Conservation (phyloP, 2,888 invertebrate species). For the Asteroscopus sphinx region DNA sequence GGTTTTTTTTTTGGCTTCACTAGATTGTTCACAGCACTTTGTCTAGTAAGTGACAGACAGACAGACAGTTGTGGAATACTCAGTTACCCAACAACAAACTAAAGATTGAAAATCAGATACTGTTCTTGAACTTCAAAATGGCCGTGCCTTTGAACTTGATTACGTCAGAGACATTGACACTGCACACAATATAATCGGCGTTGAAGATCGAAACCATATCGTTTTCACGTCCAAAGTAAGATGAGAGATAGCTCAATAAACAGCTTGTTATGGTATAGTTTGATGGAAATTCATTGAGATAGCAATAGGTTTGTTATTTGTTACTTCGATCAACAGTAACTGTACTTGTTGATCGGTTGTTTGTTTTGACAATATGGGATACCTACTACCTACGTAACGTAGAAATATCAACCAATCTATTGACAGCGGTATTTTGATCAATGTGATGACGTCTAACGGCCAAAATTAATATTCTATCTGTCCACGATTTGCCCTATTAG, state of each 20-base stretch:
- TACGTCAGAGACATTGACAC: conserved; percentile 64
- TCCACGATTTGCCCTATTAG: too few relatives aligned
- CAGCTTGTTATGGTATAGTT: conserved; percentile 42
- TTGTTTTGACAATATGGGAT: conserved; percentile 7
- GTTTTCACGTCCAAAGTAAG: conserved; percentile 71
- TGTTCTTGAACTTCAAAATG: conserved; percentile 54
- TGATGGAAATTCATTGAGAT: conserved; percentile 36
- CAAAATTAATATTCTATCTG: too few relatives aligned
- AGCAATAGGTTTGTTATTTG: conserved; percentile 15
- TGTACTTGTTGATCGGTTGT: too few relatives aligned
- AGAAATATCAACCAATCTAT: background rate
- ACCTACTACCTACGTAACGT: conserved; percentile 11
- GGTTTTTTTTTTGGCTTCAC: too few relatives aligned
- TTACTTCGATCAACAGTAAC: too few relatives aligned
- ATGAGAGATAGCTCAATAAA: conserved; percentile 66
- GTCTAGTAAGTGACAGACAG: background rate
- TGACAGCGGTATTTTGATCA: background rate
- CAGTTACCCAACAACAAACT: conserved; percentile 24
- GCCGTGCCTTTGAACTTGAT: conserved; percentile 48
- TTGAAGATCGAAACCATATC: conserved; percentile 70
- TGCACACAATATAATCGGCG: conserved; percentile 67
- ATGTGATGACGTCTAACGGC: too few relatives aligned
- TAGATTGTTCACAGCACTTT: too few relatives aligned
- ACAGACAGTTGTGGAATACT: conserved; percentile 1
- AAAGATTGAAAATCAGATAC: conserved; percentile 42